These are phyloP conservation scores for Hirtodrosophila histrioides DNA, from an alignment of 2,888 invertebrate genomes.

Conservation along the genomic window DNA sequence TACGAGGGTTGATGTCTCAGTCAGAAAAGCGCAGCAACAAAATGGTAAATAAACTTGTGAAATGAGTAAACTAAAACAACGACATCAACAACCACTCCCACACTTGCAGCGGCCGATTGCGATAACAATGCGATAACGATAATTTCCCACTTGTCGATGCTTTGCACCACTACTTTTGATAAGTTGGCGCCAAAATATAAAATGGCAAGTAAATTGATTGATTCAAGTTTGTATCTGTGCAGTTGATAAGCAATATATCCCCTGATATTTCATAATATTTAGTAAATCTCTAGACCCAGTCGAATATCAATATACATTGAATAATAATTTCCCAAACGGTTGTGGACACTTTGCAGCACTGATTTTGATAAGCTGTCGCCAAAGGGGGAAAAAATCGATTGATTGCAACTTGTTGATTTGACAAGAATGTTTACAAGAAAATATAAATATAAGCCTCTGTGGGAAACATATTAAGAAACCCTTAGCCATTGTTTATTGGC, in stretches of 20 bases:
- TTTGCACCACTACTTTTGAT: constrained; percentile 12
- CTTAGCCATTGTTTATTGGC: no score
- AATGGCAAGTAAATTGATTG: neutral
- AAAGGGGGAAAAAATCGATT: neutral
- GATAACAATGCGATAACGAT: constrained; percentile 28
- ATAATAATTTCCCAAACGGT: no score
- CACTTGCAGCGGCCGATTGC: constrained; percentile 25
- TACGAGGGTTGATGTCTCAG: neutral
- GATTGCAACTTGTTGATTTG: no score
- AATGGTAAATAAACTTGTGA: constrained; percentile 28
- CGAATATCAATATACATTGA: no score
- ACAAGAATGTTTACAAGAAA: no score
- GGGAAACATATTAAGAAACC: no score
- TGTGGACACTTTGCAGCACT: neutral
- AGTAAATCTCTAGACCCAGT: no score
- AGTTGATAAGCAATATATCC: no score
- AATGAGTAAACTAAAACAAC: constrained; percentile 37
- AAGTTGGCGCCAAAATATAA: constrained; percentile 24
- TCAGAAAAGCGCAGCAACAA: constrained; percentile 23
- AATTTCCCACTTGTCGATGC: constrained; percentile 7
- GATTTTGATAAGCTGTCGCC: constrained; percentile 4
- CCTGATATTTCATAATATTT: no score
- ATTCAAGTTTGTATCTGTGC: no score
- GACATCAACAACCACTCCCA: constrained; percentile 65
- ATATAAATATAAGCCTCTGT: no score